Evolutionary conservation across 2,797 vertebrate species (phyloP).

Genomic region (Hybognathus amarus): DNA sequence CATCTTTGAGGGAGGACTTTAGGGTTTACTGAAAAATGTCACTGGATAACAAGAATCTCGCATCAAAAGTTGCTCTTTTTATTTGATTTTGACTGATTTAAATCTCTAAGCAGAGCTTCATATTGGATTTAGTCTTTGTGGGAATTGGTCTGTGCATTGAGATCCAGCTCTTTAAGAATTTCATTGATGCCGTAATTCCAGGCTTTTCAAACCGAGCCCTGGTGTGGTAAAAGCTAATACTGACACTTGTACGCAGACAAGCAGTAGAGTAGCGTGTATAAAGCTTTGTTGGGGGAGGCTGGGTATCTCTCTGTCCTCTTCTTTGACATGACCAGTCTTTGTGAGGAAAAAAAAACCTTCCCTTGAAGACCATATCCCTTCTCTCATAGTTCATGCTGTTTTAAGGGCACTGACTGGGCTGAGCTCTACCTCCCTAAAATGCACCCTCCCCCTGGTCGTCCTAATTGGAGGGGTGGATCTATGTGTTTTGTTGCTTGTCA

Average conservation of each 20-base stretch:
- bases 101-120: slow-evolving; percentile 10
- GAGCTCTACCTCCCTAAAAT: slow-evolving; percentile 85
- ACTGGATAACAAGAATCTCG: neutral
- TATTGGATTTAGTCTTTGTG: slow-evolving; percentile 17
- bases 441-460: slow-evolving; percentile 87
- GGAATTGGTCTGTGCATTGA: neutral
- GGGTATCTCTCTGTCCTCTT: slow-evolving; percentile 46
- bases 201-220: slow-evolving; percentile 24
- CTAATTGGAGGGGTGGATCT: slow-evolving; percentile 99
- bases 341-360: slow-evolving; percentile 28
- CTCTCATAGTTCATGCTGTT: slow-evolving; percentile 58
- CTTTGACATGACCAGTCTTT: slow-evolving; percentile 59
- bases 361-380: slow-evolving; percentile 49
- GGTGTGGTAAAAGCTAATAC: slow-evolving; percentile 30
- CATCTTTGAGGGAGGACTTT: neutral
- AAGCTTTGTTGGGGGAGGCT: slow-evolving; percentile 36
- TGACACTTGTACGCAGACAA: slow-evolving; percentile 41
- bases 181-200: slow-evolving; percentile 27
- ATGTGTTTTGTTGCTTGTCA: slow-evolving; percentile 99
- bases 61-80: neutral
- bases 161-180: slow-evolving; percentile 31
- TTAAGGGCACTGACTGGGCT: slow-evolving; percentile 87
- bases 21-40: neutral
- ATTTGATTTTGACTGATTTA: neutral
- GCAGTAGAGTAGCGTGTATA: slow-evolving; percentile 25